Conservation (phyloP, 1,140 invertebrate genomes). For the Oryzaephilus surinamensis region DNA sequence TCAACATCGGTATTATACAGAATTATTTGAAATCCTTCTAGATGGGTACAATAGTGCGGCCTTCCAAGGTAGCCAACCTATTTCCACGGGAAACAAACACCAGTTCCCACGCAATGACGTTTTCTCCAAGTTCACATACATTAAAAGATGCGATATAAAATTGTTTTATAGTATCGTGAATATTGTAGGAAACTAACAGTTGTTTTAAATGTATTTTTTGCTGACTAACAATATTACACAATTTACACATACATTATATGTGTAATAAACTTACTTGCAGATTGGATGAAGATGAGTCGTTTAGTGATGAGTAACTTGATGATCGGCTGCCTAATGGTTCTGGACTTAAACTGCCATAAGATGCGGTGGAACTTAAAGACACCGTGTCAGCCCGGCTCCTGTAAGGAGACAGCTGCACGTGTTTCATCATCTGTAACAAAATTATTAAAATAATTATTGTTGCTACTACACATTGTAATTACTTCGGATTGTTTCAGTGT, state of each 20-base stretch:
- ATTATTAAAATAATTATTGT: conserved; percentile 1
- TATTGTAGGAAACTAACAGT: too few relatives aligned
- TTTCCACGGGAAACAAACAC: conserved; percentile 21
- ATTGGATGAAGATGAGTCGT: conserved; percentile 36
- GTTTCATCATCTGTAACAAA: conserved; percentile 66
- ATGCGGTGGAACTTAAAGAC: conserved; percentile 64
- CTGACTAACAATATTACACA: background rate
- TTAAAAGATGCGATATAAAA: too few relatives aligned
- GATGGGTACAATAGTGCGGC: too few relatives aligned
- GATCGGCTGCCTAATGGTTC: conserved; percentile 47
- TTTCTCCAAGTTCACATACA: conserved; percentile 3
- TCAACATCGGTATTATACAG: too few relatives aligned
- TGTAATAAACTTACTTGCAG: conserved; percentile 36
- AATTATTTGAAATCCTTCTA: too few relatives aligned
- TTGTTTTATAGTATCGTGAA: too few relatives aligned
- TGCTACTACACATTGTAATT: background rate
- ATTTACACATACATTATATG: too few relatives aligned
- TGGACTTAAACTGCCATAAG: conserved; percentile 50
- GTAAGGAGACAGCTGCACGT: conserved; percentile 77
- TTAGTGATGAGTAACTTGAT: conserved; percentile 50
- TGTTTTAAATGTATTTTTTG: too few relatives aligned
- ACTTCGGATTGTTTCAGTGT: background rate
- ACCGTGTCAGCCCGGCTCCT: conserved; percentile 69
- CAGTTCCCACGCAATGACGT: conserved; percentile 19
- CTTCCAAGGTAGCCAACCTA: conserved; percentile 25